Conservation (phyloP, 1,140 invertebrate species). For the Bombus affinis region DNA sequence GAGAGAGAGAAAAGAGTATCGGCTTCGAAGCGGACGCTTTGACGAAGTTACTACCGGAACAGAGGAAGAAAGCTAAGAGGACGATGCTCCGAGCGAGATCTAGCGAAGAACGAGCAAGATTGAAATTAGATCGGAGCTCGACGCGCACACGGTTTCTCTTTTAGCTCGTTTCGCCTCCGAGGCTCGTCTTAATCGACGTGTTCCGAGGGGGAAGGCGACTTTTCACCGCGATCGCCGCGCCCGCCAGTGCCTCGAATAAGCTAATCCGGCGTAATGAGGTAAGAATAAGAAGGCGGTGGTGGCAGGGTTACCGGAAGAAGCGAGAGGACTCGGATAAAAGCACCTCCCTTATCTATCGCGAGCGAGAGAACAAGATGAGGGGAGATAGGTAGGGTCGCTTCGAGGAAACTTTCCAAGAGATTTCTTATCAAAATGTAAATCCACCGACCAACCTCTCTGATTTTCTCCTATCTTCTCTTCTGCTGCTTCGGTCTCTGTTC, state of each 20-base stretch:
- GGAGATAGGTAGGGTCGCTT: conserved; percentile 65
- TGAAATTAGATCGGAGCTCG: not conserved
- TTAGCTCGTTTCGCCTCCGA: conserved; percentile 7
- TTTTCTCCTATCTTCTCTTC: conserved; percentile 46
- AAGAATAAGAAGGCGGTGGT: conserved; percentile 76
- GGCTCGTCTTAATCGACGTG: conserved; percentile 51
- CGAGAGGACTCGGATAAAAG: conserved; percentile 21
- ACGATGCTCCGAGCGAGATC: not conserved
- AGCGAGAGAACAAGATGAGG: conserved; percentile 35
- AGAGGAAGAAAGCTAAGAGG: too few species aligned
- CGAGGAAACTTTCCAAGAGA: conserved; percentile 78
- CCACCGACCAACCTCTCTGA: conserved; percentile 71
- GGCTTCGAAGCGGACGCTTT: not conserved
- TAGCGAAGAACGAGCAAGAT: not conserved
- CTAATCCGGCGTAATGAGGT: conserved; percentile 81
- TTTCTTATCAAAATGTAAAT: conserved; percentile 83
- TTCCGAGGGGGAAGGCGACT: conserved; percentile 4
- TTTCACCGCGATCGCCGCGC: conserved; percentile 8
- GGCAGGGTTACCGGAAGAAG: conserved; percentile 12
- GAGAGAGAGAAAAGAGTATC: not conserved
- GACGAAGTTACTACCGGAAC: not conserved
- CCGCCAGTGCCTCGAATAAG: conserved; percentile 56
- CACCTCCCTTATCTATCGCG: conserved; percentile 45
- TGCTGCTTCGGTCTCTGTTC: not conserved
- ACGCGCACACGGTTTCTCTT: not conserved